Conservation (phyloP, 2,797 vertebrate species). For the Glyptemys insculpta region DNA sequence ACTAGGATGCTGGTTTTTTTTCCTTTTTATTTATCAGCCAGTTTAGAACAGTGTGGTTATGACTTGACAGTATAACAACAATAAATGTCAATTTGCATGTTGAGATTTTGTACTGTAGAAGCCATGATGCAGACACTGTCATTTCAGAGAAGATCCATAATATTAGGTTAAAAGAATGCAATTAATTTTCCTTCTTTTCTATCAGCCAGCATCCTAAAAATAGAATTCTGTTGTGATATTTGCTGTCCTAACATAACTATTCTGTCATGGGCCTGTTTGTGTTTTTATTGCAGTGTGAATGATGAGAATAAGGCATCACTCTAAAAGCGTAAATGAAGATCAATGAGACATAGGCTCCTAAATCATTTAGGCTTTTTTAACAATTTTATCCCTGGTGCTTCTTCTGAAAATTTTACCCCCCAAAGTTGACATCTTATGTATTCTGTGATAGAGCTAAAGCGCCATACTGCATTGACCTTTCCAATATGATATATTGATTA, state of each 20-base stretch:
- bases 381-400: neutral
- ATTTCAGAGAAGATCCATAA: neutral
- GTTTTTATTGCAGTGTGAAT: constrained; percentile 36
- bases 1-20: neutral
- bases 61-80: neutral
- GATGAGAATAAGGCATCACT: constrained; percentile 21
- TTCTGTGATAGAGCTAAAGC: constrained; percentile 44
- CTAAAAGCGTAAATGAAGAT: neutral
- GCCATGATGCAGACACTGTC: neutral
- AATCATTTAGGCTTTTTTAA: neutral
- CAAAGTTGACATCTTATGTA: constrained; percentile 45
- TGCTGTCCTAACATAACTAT: constrained; percentile 33
- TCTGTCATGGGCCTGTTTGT: constrained; percentile 38
- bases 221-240: constrained; percentile 28
- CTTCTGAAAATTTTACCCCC: neutral
- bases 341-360: neutral
- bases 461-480: constrained; percentile 53
- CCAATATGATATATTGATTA: constrained; percentile 6
- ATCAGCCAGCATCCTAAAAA: constrained; percentile 1
- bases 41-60: neutral
- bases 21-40: neutral
- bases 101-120: neutral
- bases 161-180: constrained; percentile 1
- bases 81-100: neutral
- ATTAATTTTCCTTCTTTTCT: constrained; percentile 45